A percentile compares a stretch with the other conserved stretches of the same genome.
Conservation (phyloP, 2,113 vertebrate species). For the Polyodon spathula region DNA sequence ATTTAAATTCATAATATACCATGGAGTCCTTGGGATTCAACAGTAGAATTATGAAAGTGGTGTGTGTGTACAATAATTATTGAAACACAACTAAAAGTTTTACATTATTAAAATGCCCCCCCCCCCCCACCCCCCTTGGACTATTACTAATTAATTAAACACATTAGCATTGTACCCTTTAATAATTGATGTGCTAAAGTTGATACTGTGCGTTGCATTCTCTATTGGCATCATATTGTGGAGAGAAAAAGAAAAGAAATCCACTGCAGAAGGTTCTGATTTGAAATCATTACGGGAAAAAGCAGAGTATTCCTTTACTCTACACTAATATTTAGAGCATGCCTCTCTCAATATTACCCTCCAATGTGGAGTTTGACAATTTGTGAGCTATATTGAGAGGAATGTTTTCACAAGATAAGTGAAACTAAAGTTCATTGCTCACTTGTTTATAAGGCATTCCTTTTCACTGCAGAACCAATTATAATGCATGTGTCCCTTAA, state of each 20-base stretch:
- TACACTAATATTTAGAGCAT: no score
- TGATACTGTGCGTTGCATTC: conserved; percentile 34
- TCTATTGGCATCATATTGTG: conserved; percentile 30
- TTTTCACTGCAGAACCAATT: no score
- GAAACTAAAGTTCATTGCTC: no score
- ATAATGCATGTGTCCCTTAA: no score
- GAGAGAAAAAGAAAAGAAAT: conserved; percentile 9
- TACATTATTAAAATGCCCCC: conserved; percentile 84
- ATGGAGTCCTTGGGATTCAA: no score
- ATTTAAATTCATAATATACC: no score
- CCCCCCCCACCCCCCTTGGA: conserved; percentile 62
- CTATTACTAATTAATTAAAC: conserved; percentile 83
- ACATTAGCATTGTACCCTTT: conserved; percentile 67
- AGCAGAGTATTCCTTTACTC: no score
- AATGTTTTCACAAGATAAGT: no score
- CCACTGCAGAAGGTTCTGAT: conserved; percentile 41
- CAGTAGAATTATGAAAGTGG: conserved; percentile 75
- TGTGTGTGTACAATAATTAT: conserved; percentile 69
- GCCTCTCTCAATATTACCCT: no score
- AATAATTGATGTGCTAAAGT: conserved; percentile 68
- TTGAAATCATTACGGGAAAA: neutral
- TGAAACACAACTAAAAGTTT: conserved; percentile 73
- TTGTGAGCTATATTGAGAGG: no score
- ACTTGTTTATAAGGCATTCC: no score
- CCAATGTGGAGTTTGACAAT: no score